These are phyloP conservation scores for Polypedilum vanderplanki DNA, from an alignment of 1,140 invertebrate genomes.

Conservation along the genomic window DNA sequence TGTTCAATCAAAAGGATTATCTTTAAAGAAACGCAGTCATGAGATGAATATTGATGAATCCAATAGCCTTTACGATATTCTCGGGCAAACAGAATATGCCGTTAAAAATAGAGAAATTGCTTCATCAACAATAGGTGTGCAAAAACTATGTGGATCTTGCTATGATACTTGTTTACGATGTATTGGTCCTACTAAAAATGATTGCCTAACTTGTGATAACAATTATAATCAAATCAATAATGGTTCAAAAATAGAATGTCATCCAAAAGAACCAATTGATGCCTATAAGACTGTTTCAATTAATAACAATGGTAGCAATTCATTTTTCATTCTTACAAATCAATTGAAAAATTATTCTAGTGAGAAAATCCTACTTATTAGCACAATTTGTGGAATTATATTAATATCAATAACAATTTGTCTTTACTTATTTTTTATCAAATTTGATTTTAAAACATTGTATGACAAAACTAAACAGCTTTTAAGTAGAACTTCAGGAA, in stretches of 20 bases:
- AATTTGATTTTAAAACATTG: not conserved
- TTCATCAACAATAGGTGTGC: constrained; percentile 34
- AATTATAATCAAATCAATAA: constrained; percentile 29
- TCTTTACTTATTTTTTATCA: not conserved
- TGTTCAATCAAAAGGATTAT: constrained; percentile 5
- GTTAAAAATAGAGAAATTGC: constrained; percentile 33
- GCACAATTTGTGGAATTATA: not conserved
- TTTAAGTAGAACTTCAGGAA: not conserved
- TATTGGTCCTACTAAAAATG: constrained; percentile 34
- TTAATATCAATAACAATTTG: not conserved
- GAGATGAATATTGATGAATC: constrained; percentile 30
- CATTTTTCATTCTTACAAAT: not conserved
- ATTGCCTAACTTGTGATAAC: constrained; percentile 38
- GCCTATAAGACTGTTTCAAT: not conserved
- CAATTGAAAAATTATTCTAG: not conserved
- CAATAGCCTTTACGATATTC: constrained; percentile 32
- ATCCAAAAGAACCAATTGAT: not conserved
- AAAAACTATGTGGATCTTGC: constrained; percentile 35
- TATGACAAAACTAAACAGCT: not conserved
- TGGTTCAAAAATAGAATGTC: not conserved
- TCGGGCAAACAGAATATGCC: constrained; percentile 32
- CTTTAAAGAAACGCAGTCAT: constrained; percentile 27
- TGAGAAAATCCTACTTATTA: not conserved
- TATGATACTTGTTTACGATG: constrained; percentile 37
- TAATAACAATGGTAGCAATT: not conserved